Base-by-base conservation (phyloP, 2,113 vertebrate species). In the Aspiorhynchus laticeps region DNA sequence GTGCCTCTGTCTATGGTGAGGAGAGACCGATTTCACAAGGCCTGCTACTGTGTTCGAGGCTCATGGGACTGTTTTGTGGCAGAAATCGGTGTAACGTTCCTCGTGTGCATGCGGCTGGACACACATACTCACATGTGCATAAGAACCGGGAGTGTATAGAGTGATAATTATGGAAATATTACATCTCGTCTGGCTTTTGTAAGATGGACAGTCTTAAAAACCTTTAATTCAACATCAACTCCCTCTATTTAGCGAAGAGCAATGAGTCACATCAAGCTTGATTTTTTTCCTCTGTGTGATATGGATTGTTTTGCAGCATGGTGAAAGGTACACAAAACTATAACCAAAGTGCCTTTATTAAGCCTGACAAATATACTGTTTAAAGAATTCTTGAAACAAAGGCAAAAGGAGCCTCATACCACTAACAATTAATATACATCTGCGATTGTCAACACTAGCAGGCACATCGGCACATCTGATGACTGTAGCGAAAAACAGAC, bases 1-100 rank as follows among this genome's bases (percentile, higher is more conserved):
- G 91, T 88, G 89, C 90, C 91, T 92, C 91, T 92, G 91, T 93
- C 90, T 92, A 90, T 89, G 91, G 85, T 91, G 91, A 92, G 80
- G 85, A 92, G 88, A 93, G 87, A 86, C 71, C 91, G 92, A 92
- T 91, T 92, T 89, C 91, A 91, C 79, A 33, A 59, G 56, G 53
- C 56, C 73, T 21, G n/a, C 59, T 75, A 38, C 77, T 46, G 67
- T 80, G 80, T 79, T 71, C 63, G 15, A n/a, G 14, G 31, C 38
- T 26, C 31, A 46, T 59, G 53, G 46, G 85, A 88, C 63, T 33
- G 56, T 53, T 85, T 26, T 51, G 75, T 79, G 69, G 28, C 83
- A 85, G 67, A 69, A 73, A 28, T 53, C 41, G 3, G 3, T 56
- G 26, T 26, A 46, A 33, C 19, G 31, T 65, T 85, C 53, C 38